Base-by-base conservation (phyloP, 2,797 vertebrate species). In the Tapera naevia region DNA sequence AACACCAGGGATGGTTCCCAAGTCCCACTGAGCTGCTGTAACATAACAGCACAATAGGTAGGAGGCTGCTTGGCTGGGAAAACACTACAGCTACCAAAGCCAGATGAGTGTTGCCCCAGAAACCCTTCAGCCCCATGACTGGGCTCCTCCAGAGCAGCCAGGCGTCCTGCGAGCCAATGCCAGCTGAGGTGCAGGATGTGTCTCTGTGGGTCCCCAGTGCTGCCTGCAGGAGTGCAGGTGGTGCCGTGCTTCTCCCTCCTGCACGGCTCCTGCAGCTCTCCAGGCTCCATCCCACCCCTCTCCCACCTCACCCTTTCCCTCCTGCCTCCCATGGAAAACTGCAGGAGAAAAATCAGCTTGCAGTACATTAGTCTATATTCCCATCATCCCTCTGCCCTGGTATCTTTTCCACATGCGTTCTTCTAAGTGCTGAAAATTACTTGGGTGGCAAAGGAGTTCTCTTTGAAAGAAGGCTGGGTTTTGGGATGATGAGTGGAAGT, bases 31-130 rank as follows among this genome's bases (percentile, higher is more conserved):
- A 35, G 28, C 24, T 48, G 24, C 64, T 13, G 17, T 16, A 33
- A 24, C 39, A 33, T 23, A 9, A n/a, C 11, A 7, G 54, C 7
- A 5, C 17, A 7, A 22, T 0, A 3, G 30, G 21, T 9, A 7
- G 33, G 30, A 53, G 25, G 17, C 21, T 54, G 13, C 22, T 5
- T 5, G 24, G 13, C 54, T 32, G 13, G 11, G 8, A 4, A 0
- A n/a, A 43, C 1, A 0, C 32, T 21, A 8, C 1, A 0, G 53
- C 32, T 50, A 14, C 37, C 37, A 50, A 41, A 39, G 30, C 0
- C 32, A 37, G 15, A 18, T 11, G 2, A 13, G 21, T 37, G 64
- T 57, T 56, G 16, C 23, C 32, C 56, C 43, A 25, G 35, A n/a
- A 48, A 21, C 35, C 35, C 22, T 74, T 41, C 27, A 39, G 43